Percentiles rank a stretch among this genome's conserved stretches.
Evolutionary conservation across 2,888 invertebrate species (phyloP).

Genomic region (Mechanitis mazaeus): DNA sequence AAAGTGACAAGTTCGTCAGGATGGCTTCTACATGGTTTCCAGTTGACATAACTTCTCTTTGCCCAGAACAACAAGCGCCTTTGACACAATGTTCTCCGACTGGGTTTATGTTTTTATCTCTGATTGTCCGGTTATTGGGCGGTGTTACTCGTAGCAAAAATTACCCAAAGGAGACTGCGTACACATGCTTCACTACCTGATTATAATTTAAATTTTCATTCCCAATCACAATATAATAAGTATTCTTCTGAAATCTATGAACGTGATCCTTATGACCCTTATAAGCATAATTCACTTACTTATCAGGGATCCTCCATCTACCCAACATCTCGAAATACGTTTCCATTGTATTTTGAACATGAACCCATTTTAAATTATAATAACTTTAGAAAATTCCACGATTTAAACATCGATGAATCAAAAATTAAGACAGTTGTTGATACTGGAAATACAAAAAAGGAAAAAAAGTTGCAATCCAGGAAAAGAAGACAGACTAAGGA

Average conservation of each 20-base stretch:
- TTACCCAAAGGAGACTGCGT: conserved; percentile 27
- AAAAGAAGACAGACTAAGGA: conserved; percentile 48
- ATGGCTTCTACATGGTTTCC: conserved; percentile 64
- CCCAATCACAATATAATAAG: too few relatives aligned
- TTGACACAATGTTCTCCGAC: conserved; percentile 76
- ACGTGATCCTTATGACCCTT: neutral
- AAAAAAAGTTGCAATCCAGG: conserved; percentile 33
- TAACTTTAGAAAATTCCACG: conserved; percentile 33
- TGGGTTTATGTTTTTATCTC: conserved; percentile 75
- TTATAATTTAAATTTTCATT: conserved; percentile 30
- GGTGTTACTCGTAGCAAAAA: conserved; percentile 2
- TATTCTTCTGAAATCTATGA: neutral
- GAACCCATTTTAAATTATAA: conserved; percentile 20
- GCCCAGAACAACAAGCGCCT: conserved; percentile 67
- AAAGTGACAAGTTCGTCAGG: neutral
- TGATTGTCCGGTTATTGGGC: conserved; percentile 76
- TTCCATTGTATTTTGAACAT: too few relatives aligned
- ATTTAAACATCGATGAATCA: conserved; percentile 41
- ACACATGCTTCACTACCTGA: too few relatives aligned
- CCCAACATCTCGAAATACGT: too few relatives aligned
- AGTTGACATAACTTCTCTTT: conserved; percentile 72
- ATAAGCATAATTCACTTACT: neutral
- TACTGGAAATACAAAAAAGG: conserved; percentile 25
- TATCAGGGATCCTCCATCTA: too few relatives aligned
- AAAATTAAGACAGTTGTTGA: conserved; percentile 32